phyloP scores from a whole-genome alignment of 2,888 invertebrate genomes.

The Apomyelois bistriatella region DNA sequence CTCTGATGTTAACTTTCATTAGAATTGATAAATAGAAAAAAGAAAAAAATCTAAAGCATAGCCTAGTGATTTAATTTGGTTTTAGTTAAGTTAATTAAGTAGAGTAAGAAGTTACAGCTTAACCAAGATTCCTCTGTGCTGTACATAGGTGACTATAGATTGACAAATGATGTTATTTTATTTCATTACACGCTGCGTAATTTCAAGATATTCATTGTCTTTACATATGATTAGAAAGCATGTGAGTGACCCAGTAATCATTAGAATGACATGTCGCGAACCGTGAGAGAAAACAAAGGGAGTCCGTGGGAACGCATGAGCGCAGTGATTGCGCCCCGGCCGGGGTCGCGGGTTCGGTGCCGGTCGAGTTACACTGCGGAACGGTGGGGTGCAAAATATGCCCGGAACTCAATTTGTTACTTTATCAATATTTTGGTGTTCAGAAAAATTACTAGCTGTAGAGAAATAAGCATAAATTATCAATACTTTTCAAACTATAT shows the following conservation, averaged over 20 bases:
- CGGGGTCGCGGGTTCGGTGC: conserved; percentile 52
- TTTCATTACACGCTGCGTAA: background rate
- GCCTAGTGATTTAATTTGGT: too few species aligned
- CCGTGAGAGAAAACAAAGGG: conserved; percentile 70
- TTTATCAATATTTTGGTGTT: conserved; percentile 35
- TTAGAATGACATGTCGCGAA: conserved; percentile 68
- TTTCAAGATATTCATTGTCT: conserved; percentile 17
- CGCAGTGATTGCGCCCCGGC: conserved; percentile 58
- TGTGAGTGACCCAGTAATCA: conserved; percentile 50
- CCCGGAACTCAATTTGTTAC: conserved; percentile 55
- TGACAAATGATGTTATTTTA: background rate
- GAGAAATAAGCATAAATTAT: too few species aligned
- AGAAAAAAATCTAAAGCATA: too few species aligned
- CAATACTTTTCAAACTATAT: too few species aligned
- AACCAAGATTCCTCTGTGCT: too few species aligned
- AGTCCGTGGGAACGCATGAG: conserved; percentile 71
- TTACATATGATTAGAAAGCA: conserved; percentile 56
- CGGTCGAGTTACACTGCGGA: conserved; percentile 50
- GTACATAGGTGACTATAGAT: too few species aligned
- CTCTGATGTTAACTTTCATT: too few species aligned
- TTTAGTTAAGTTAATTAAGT: too few species aligned
- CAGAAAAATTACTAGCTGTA: background rate
- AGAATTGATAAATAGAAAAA: too few species aligned
- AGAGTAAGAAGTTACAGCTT: too few species aligned
- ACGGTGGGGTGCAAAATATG: conserved; percentile 74